Conservation (phyloP, 2,113 vertebrate species). For the Plestiodon gilberti region DNA sequence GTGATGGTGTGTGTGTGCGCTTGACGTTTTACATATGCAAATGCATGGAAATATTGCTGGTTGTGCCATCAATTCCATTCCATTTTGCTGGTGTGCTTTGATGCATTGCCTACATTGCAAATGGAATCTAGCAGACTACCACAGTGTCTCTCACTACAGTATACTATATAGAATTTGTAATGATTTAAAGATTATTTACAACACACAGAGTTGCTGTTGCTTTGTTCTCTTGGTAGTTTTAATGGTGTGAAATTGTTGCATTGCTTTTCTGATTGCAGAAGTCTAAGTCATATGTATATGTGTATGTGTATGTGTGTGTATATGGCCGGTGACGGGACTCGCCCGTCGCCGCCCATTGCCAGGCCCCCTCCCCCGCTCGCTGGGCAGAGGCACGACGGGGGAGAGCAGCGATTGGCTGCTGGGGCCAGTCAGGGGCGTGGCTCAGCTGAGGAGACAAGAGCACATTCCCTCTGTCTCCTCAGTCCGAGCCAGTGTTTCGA, state of each 20-base stretch:
- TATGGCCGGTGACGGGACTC: no score
- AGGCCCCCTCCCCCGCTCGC: no score
- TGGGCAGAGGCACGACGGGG: no score
- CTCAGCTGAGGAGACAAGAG: no score
- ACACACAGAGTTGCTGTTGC: background rate
- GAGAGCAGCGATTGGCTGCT: no score
- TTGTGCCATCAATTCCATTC: background rate
- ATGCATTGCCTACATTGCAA: background rate
- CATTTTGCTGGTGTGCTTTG: background rate
- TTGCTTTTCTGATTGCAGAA: background rate
- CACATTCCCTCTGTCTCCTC: no score
- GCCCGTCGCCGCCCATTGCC: no score
- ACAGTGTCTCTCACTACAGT: background rate
- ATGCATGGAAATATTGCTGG: background rate
- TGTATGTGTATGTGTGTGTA: no score
- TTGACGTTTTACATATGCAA: background rate
- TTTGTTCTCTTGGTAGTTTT: background rate
- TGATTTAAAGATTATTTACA: background rate
- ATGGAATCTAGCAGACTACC: background rate
- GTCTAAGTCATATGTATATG: background rate
- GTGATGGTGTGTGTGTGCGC: background rate
- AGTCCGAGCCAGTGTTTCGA: no score
- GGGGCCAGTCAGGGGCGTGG: no score
- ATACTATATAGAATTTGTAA: background rate
- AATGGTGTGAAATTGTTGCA: background rate